Evolutionary conservation across 2,797 vertebrate genomes (phyloP).

Genomic region (Ctenosaura bakeri): DNA sequence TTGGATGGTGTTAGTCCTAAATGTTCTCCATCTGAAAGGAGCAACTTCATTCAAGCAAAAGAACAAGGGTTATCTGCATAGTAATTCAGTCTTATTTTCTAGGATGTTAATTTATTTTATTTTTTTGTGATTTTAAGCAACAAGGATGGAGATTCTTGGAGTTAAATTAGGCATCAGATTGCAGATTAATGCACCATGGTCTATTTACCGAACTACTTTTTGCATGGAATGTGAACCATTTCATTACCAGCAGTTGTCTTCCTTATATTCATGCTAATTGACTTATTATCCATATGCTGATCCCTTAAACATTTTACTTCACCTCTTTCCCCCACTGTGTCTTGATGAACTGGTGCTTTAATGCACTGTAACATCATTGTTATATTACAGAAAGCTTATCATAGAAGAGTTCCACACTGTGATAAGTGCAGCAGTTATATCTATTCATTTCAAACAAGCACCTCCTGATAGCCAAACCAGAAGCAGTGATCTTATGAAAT

Average conservation of each 20-base stretch:
- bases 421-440: slow-evolving; percentile 49
- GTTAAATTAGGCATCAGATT: slow-evolving; percentile 61
- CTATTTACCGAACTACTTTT: slow-evolving; percentile 66
- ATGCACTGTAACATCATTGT: slow-evolving; percentile 18
- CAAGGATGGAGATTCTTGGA: slow-evolving; percentile 43
- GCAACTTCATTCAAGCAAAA: not conserved
- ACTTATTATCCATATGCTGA: slow-evolving; percentile 56
- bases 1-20: not conserved
- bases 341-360: slow-evolving; percentile 61
- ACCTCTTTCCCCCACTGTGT: slow-evolving; percentile 61
- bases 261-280: slow-evolving; percentile 61
- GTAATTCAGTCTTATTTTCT: slow-evolving; percentile 51
- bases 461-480: slow-evolving; percentile 33
- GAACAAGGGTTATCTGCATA: slow-evolving; percentile 8
- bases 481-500: slow-evolving; percentile 41
- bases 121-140: slow-evolving; percentile 45
- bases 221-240: slow-evolving; percentile 66
- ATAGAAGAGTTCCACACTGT: slow-evolving; percentile 58
- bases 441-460: slow-evolving; percentile 47
- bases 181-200: slow-evolving; percentile 59
- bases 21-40: not conserved
- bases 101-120: slow-evolving; percentile 11
- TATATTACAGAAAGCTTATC: slow-evolving; percentile 56
- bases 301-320: slow-evolving; percentile 62
- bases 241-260: slow-evolving; percentile 65